phyloP scores from a whole-genome alignment of 2,113 vertebrate genomes.

The Geococcyx californianus region DNA sequence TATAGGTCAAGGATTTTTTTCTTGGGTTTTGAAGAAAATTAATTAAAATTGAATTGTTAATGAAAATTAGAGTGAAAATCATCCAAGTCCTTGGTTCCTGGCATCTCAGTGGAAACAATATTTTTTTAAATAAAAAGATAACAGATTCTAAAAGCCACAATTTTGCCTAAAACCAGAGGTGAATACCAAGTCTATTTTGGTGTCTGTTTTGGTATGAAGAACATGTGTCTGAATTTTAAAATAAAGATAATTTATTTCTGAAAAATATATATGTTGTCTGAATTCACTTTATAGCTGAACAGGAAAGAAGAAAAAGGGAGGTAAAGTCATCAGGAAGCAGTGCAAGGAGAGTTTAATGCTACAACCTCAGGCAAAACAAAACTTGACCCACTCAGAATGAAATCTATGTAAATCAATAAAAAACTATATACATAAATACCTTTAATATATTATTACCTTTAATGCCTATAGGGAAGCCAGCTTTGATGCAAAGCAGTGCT shows the following conservation, averaged over 20 bases:
- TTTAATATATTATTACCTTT: neutral
- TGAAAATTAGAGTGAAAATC: neutral
- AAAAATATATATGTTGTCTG: neutral
- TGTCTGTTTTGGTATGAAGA: neutral
- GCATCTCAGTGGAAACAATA: neutral
- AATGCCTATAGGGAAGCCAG: neutral
- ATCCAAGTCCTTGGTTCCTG: neutral
- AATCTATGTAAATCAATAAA: neutral
- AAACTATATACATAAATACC: neutral
- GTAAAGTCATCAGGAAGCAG: neutral
- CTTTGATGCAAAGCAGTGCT: neutral
- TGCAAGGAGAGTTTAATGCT: neutral
- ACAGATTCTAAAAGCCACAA: neutral
- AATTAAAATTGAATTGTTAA: neutral
- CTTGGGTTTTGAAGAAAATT: neutral
- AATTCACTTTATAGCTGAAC: neutral
- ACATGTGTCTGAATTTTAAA: slow-evolving; percentile 16
- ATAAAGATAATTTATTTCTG: slow-evolving; percentile 53
- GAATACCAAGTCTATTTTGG: neutral
- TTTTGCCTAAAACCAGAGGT: neutral
- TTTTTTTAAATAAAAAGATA: neutral
- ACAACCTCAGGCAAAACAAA: neutral
- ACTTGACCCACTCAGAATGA: neutral
- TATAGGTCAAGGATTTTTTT: neutral
- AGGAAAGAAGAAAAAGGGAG: neutral